These are phyloP conservation scores for Heliconius congener DNA, from an alignment of 1,140 invertebrate genomes.

Conservation along the genomic window DNA sequence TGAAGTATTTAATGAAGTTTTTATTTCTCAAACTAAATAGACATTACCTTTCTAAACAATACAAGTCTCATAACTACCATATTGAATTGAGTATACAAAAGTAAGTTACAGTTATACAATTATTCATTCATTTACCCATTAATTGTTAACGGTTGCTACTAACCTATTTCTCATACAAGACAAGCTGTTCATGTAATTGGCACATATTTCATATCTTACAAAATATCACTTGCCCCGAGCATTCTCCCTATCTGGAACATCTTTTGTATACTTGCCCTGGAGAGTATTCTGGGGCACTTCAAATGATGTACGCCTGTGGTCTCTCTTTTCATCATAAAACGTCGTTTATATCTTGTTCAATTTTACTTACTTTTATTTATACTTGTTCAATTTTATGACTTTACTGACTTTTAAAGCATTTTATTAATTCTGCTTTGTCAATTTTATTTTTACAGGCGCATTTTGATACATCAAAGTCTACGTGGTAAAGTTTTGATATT, in stretches of 20 bases:
- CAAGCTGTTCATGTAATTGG: neutral
- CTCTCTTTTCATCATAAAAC: conserved; percentile 1
- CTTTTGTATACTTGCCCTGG: conserved; percentile 10
- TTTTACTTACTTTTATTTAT: neutral
- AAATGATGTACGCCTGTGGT: neutral
- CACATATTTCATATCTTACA: conserved; percentile 17
- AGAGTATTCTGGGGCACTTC: conserved; percentile 15
- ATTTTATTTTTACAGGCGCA: neutral
- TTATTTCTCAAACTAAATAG: too few relatives aligned
- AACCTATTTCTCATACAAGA: conserved; percentile 5
- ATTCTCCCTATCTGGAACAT: conserved; percentile 17
- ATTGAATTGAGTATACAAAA: neutral
- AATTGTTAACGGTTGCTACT: neutral
- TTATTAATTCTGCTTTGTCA: neutral
- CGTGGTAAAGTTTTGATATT: conserved; percentile 29
- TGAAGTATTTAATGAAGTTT: neutral
- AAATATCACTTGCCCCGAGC: conserved; percentile 10
- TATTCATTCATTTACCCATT: neutral
- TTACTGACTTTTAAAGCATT: neutral
- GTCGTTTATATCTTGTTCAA: neutral
- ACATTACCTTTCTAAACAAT: neutral
- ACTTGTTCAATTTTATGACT: neutral
- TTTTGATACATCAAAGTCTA: conserved; percentile 14
- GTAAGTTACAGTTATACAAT: neutral
- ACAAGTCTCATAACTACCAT: neutral